Base-by-base conservation (phyloP, 37 sponge, comb jelly and placozoan species). In the Eunapius fragilis region DNA sequence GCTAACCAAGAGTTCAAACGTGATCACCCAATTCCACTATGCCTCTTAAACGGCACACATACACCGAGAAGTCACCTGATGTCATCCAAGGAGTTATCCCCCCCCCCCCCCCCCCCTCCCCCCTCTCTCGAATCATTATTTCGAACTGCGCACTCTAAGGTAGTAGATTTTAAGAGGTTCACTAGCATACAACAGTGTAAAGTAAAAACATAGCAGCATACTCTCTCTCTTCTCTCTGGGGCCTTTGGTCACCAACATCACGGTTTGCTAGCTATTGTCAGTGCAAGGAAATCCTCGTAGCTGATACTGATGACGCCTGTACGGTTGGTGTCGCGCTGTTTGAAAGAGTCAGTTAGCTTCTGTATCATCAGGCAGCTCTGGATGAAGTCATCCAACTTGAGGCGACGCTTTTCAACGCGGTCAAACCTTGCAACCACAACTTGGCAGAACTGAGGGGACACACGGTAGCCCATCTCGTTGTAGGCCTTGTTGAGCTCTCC, bases 281-380 rank as follows among this genome's bases (percentile, higher is more conserved):
- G 94, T 25, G 88, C 90, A 89, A 97, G 85, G 81, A 97, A 97
- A 67, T 95, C 94, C 32, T 95, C 96, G 49, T 95, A 95, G 89
- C 78, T 83, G 68, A 95, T 89, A 2, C 58, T 71, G 31, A 95
- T 90, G 89, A 78, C 37, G 0, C 96, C 96, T 71, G 87, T 85
- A 1, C 49, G 71, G 77, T 93, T 90, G 36, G 88, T 90, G 37
- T 95, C 96, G 23, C 96, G 91, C 1, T 77, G 74, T 31, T 73
- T 76, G 86, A 95, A 95, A 11, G 88, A 82, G 24, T 95, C 96
- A 0, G 96, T 95, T 25, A 95, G 89, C 14, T 75, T 71, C 50
- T 89, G 67, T 38, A 95, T 77, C 91, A 93, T 89, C 58, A 95
- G 94, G 78, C 96, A 95, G 72, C 69, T 79, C 82, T 95, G 96